These are phyloP conservation scores for Capra hircus DNA, from an alignment of 2,113 vertebrate genomes.

Conservation along the genomic window DNA sequence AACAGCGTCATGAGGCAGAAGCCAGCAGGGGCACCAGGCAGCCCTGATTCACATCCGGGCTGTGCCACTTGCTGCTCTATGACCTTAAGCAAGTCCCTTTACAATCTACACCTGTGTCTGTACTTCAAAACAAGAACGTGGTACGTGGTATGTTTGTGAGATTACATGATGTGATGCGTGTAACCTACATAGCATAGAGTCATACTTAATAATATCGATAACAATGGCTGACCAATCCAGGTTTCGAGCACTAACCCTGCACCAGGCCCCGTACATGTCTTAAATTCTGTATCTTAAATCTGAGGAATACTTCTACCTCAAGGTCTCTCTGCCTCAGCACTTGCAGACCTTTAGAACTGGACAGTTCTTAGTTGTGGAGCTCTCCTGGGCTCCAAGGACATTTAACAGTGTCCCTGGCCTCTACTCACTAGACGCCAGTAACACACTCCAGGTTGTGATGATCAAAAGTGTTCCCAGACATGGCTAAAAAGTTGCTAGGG, in stretches of 20 bases:
- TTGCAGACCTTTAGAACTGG: fast-evolving
- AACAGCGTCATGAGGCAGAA: background rate
- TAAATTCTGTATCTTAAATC: background rate
- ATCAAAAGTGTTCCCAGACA: background rate
- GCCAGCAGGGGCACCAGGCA: background rate
- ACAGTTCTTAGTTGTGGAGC: background rate
- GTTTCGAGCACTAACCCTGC: background rate
- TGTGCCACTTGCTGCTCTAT: background rate
- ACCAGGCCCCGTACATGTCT: background rate
- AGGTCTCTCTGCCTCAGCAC: background rate
- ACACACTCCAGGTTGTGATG: background rate
- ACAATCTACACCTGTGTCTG: background rate
- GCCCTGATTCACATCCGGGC: background rate
- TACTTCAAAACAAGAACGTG: background rate
- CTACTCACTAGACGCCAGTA: background rate
- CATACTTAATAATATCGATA: fast-evolving
- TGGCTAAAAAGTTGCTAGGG: too few species aligned
- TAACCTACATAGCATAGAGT: fast-evolving
- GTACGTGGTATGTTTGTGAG: fast-evolving
- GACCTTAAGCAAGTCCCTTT: background rate
- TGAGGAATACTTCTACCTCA: background rate
- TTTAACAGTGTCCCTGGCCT: background rate
- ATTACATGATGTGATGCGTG: fast-evolving
- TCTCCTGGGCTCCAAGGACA: fast-evolving
- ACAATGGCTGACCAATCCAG: fast-evolving